A percentile compares a stretch with the other conserved stretches of the same genome.
Conservation (phyloP, 2,797 vertebrate genomes). For the Pseudopleuronectes americanus region DNA sequence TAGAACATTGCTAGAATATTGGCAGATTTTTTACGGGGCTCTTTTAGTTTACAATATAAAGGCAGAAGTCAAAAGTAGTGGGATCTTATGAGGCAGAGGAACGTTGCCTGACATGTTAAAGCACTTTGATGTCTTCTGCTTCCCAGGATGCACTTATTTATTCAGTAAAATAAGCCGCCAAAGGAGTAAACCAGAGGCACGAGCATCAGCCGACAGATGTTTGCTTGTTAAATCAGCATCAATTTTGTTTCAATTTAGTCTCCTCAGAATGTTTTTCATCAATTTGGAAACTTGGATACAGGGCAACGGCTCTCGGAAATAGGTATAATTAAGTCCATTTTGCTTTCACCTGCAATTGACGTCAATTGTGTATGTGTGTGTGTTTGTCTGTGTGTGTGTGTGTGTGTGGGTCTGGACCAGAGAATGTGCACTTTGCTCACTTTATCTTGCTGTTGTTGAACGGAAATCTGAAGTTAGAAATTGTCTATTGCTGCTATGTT, state of each 20-base stretch:
- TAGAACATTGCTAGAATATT: neutral
- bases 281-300: constrained; percentile 51
- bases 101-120: constrained; percentile 41
- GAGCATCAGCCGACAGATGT: constrained; percentile 54
- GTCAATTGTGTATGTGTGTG: constrained; percentile 6
- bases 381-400: neutral
- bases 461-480: constrained; percentile 16
- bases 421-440: constrained; percentile 20
- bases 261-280: constrained; percentile 66
- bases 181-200: constrained; percentile 34
- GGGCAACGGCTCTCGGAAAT: constrained; percentile 51
- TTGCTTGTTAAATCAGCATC: constrained; percentile 60
- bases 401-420: neutral
- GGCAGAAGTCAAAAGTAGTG: constrained; percentile 19
- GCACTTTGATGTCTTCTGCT: constrained; percentile 47
- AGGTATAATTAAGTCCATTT: constrained; percentile 68
- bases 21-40: neutral
- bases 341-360: constrained; percentile 67
- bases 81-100: constrained; percentile 40
- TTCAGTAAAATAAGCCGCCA: constrained; percentile 66
- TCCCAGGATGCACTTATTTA: constrained; percentile 56
- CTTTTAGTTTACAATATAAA: constrained; percentile 6
- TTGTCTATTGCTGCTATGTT: constrained; percentile 36
- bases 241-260: constrained; percentile 47
- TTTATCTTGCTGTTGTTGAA: constrained; percentile 18